Conservation (phyloP, 1,140 invertebrate species). For the Ceratoteleas bidentatus region DNA sequence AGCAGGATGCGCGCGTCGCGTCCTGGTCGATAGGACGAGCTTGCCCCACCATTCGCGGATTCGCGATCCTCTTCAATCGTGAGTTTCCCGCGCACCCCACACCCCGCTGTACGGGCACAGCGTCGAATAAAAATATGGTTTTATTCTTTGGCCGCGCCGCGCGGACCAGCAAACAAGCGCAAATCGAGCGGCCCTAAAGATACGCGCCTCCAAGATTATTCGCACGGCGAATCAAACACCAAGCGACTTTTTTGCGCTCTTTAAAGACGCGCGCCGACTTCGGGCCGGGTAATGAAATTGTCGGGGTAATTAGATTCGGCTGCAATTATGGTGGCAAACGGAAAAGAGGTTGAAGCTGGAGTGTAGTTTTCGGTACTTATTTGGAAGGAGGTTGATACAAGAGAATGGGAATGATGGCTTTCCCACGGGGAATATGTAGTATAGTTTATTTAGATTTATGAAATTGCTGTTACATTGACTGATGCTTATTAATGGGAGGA, state of each 20-base stretch:
- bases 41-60: slow-evolving; percentile 52
- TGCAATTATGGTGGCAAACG: not conserved
- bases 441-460: too few species aligned
- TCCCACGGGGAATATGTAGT: too few species aligned
- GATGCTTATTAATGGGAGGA: too few species aligned
- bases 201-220: slow-evolving; percentile 8
- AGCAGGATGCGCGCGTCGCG: slow-evolving; percentile 73
- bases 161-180: slow-evolving; percentile 36
- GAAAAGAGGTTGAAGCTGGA: not conserved
- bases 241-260: slow-evolving; percentile 12
- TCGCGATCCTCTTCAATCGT: slow-evolving; percentile 68
- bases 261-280: slow-evolving; percentile 4
- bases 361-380: not conserved
- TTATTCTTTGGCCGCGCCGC: slow-evolving; percentile 28
- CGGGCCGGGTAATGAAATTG: slow-evolving; percentile 16
- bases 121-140: slow-evolving; percentile 52
- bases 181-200: slow-evolving; percentile 25
- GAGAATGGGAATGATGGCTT: not conserved
- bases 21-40: slow-evolving; percentile 75
- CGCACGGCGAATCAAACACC: not conserved
- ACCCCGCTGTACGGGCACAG: slow-evolving; percentile 12
- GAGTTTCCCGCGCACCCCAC: slow-evolving; percentile 62
- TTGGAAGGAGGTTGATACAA: not conserved
- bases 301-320: slow-evolving; percentile 21
- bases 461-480: too few species aligned